A percentile compares a stretch with the other conserved stretches of the same genome.
phyloP scores from a whole-genome alignment of 2,797 vertebrate species.

The Cossypha caffra region DNA sequence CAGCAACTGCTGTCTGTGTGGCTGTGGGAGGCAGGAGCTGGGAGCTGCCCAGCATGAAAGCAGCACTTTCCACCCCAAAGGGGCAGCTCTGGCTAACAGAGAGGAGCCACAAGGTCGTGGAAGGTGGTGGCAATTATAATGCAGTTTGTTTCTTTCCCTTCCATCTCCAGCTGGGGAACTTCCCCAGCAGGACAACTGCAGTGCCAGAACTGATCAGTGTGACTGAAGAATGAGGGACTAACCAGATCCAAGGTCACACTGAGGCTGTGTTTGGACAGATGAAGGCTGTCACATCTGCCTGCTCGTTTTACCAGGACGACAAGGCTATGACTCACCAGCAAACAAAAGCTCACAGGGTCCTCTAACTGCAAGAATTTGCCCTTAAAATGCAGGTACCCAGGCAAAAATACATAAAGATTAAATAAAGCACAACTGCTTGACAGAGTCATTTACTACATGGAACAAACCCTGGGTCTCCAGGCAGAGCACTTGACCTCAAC shows the following conservation, averaged over 20 bases:
- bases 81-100: not conserved
- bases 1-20: not conserved
- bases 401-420: conserved; percentile 7
- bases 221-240: conserved; percentile 15
- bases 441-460: not conserved
- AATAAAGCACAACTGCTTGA: not conserved
- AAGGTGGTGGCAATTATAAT: not conserved
- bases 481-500: not conserved
- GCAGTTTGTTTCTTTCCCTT: not conserved
- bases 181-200: conserved; percentile 24
- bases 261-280: conserved; percentile 44
- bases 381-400: conserved; percentile 9
- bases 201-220: conserved; percentile 19
- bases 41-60: not conserved
- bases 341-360: conserved; percentile 17
- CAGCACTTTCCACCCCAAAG: not conserved
- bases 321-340: conserved; percentile 7
- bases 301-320: not conserved
- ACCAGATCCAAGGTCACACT: not conserved
- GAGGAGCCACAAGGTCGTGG: not conserved
- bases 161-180: conserved; percentile 6
- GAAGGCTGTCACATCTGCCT: conserved; percentile 42
- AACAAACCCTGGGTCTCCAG: not conserved
- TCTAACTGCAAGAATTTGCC: not conserved
- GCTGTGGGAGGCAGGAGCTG: not conserved